A percentile compares a stretch with the other conserved stretches of the same genome.
Evolutionary conservation across 2,113 vertebrate species (phyloP).

Genomic region (Solea solea): DNA sequence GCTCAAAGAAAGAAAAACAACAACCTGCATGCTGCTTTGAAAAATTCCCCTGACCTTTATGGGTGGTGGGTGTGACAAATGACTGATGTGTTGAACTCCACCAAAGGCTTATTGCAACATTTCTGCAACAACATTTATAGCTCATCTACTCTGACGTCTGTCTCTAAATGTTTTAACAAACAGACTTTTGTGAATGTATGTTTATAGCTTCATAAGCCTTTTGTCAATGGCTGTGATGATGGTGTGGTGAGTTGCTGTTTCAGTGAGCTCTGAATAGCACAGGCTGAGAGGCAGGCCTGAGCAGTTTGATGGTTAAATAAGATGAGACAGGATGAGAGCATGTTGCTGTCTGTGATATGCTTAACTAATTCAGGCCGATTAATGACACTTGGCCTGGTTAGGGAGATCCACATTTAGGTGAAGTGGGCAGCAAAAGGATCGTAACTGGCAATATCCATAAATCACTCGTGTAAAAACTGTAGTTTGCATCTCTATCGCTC

Average conservation of each 20-base stretch:
- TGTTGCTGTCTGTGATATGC: slow-evolving; percentile 20
- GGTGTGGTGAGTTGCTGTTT: slow-evolving; percentile 4
- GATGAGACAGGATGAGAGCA: slow-evolving; percentile 14
- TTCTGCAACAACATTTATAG: slow-evolving; percentile 47
- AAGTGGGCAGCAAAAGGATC: neutral
- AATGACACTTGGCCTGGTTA: slow-evolving; percentile 4
- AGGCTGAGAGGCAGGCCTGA: neutral
- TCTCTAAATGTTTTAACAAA: slow-evolving; percentile 40
- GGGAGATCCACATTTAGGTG: slow-evolving; percentile 32
- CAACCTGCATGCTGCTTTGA: slow-evolving; percentile 37
- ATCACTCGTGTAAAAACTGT: neutral
- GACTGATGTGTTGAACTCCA: slow-evolving; percentile 67
- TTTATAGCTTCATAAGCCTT: slow-evolving; percentile 44
- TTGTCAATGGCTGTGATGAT: neutral
- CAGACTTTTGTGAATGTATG: slow-evolving; percentile 20
- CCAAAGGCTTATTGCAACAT: slow-evolving; percentile 51
- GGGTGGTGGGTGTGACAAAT: slow-evolving; percentile 55
- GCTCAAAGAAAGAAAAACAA: slow-evolving; percentile 30
- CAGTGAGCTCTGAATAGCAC: neutral
- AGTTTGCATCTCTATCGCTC: no score
- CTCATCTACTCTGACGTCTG: slow-evolving; percentile 44
- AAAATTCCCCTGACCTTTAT: slow-evolving; percentile 73
- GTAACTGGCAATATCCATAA: neutral
- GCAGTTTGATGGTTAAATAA: slow-evolving; percentile 6
- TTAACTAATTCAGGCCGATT: slow-evolving; percentile 32